These are phyloP conservation scores for Platyscapa corneri DNA, from an alignment of 1,140 invertebrate genomes.

Conservation along the genomic window DNA sequence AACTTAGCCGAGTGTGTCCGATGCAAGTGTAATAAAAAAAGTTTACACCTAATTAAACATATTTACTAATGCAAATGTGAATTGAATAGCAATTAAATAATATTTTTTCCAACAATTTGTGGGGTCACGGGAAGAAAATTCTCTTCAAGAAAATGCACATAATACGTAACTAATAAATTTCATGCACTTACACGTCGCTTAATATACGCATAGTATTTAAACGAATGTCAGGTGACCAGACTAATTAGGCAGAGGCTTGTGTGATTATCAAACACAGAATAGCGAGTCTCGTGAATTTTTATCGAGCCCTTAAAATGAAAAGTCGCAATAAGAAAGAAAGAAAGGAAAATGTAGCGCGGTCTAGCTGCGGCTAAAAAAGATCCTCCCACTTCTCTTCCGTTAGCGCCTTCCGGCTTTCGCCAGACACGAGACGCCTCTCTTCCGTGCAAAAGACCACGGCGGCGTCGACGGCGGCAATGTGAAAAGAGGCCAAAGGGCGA, in stretches of 20 bases:
- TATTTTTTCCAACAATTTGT: too few species aligned
- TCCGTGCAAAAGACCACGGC: conserved; percentile 4
- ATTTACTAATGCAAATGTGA: too few species aligned
- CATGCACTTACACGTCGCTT: too few species aligned
- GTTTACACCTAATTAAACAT: too few species aligned
- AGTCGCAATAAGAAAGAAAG: neutral
- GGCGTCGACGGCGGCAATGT: neutral
- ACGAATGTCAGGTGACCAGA: conserved; percentile 7
- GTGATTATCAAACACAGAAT: conserved; percentile 1
- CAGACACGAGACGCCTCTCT: neutral
- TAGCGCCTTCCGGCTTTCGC: conserved; percentile 44
- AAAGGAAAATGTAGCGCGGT: neutral
- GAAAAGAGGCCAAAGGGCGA: conserved; percentile 4
- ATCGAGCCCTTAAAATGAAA: neutral
- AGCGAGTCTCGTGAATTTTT: neutral
- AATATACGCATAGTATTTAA: too few species aligned
- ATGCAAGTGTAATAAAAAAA: too few species aligned
- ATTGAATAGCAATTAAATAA: too few species aligned
- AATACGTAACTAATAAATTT: too few species aligned
- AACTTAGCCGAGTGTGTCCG: too few species aligned
- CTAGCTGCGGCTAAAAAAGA: conserved; percentile 6
- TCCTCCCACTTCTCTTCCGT: neutral
- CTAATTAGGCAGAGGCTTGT: neutral
- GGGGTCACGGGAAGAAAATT: too few species aligned
- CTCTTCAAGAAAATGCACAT: too few species aligned